Base-by-base conservation (phyloP, 2,113 vertebrate genomes). In the Otocyon megalotis region DNA sequence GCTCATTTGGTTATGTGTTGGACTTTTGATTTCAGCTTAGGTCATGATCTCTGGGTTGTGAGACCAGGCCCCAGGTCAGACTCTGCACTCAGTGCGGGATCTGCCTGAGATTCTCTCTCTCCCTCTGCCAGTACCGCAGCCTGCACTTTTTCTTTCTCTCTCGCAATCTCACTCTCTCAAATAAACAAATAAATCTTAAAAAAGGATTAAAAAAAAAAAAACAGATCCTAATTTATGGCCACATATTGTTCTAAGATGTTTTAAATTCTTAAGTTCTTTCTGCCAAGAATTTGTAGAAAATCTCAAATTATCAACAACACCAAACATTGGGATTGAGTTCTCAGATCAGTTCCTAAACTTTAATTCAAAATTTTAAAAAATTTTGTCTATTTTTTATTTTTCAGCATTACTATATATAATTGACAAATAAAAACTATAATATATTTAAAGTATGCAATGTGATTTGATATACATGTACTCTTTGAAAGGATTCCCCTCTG, bases 211-310 rank as follows among this genome's bases (percentile, higher is more conserved):
- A 69, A 69, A 69, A 69, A 54, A 54, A 54, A 54, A 54, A 15
- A 4, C 14, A 94, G 28, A 20, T n/a, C 12, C 72, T 76, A 76
- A 76, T 48, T 48, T 48, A 48, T 76, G 37, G 72, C 72, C 72
- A 76, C 37, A 76, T 14, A 76, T 24, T 48, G 72, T 76, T 26
- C 24, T 48, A 76, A 74, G 43, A 76, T 16, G 13, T 56, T 94
- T 86, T 91, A 12, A 62, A 69, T 53, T 87, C 19, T 79, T 72
- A 12, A 62, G 62, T 53, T 87, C 19, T 79, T 72, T 67, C 30
- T 90, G 11, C 54, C 30, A 65, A 91, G 22, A 94, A 95, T 24
- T 84, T 88, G 30, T 79, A 76, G 56, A 53, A 87, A 82, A 82
- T 83, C 15, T 81, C 63, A 77, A 67, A 67, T 76, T 65, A 54